Conservation (phyloP, 2,113 vertebrate species). For the Myotis brandtii region DNA sequence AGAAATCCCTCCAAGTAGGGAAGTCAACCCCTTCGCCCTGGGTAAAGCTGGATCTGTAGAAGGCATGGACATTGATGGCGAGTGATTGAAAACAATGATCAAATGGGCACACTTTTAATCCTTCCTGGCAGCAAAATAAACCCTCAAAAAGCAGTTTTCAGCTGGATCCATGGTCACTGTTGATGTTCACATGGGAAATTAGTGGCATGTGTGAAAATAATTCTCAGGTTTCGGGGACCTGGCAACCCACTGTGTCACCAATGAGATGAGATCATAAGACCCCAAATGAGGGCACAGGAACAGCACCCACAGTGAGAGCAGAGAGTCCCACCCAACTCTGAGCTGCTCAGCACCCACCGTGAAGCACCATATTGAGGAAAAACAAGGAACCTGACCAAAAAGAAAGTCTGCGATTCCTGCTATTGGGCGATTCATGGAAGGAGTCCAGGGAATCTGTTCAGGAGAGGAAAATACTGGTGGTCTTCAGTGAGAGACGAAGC, state of each 20-base stretch:
- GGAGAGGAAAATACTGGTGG: neutral
- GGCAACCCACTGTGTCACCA: neutral
- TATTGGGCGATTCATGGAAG: neutral
- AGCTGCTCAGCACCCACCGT: neutral
- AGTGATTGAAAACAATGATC: neutral
- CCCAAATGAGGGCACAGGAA: neutral
- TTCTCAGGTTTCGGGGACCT: neutral
- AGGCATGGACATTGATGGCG: neutral
- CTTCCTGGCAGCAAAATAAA: constrained; percentile 1
- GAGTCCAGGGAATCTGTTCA: neutral
- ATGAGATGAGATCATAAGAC: neutral
- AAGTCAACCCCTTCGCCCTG: neutral
- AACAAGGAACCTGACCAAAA: neutral
- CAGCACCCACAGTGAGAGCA: neutral
- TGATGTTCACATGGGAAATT: neutral
- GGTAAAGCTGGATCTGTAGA: neutral
- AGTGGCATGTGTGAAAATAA: neutral
- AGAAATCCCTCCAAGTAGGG: neutral
- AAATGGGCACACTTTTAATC: neutral
- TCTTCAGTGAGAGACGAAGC: neutral
- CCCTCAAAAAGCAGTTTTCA: neutral
- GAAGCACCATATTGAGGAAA: neutral
- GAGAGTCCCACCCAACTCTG: neutral
- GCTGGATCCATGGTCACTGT: neutral
- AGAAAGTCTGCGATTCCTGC: no score